phyloP scores from a whole-genome alignment of 2,113 vertebrate species.

The Neoarius graeffei region DNA sequence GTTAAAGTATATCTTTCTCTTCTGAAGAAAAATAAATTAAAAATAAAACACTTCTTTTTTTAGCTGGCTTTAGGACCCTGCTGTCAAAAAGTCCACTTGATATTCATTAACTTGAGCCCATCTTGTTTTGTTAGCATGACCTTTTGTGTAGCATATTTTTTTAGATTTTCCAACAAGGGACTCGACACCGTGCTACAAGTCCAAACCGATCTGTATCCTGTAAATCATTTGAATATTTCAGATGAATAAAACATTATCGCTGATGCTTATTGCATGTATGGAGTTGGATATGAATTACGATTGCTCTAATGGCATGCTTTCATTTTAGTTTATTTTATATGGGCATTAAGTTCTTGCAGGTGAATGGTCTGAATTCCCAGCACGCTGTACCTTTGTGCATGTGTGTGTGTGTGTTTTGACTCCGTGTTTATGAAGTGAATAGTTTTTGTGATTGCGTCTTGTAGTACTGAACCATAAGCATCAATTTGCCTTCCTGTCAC shows the following conservation, averaged over 20 bases:
- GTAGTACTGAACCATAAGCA: constrained; percentile 47
- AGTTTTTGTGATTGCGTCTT: constrained; percentile 45
- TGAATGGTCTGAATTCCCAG: constrained; percentile 28
- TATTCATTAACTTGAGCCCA: neutral
- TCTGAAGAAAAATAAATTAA: neutral
- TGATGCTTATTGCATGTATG: constrained; percentile 27
- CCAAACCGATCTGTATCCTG: constrained; percentile 11
- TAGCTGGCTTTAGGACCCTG: neutral
- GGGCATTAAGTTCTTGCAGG: constrained; percentile 30
- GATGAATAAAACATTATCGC: constrained; percentile 53
- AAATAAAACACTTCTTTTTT: neutral
- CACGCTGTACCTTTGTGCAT: neutral
- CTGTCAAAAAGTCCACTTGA: constrained; percentile 6
- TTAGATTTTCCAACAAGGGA: constrained; percentile 5
- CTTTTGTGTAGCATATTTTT: neutral
- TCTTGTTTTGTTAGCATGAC: constrained; percentile 13
- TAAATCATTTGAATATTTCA: constrained; percentile 53
- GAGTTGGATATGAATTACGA: constrained; percentile 30
- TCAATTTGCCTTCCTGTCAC: constrained; percentile 57
- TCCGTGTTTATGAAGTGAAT: constrained; percentile 50
- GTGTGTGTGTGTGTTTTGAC: constrained; percentile 3
- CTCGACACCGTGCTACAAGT: neutral
- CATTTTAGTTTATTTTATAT: constrained; percentile 44
- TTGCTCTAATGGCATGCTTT: constrained; percentile 28
- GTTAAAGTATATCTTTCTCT: neutral